Conservation (phyloP, 2,888 invertebrate species). For the Amorpha juglandis region DNA sequence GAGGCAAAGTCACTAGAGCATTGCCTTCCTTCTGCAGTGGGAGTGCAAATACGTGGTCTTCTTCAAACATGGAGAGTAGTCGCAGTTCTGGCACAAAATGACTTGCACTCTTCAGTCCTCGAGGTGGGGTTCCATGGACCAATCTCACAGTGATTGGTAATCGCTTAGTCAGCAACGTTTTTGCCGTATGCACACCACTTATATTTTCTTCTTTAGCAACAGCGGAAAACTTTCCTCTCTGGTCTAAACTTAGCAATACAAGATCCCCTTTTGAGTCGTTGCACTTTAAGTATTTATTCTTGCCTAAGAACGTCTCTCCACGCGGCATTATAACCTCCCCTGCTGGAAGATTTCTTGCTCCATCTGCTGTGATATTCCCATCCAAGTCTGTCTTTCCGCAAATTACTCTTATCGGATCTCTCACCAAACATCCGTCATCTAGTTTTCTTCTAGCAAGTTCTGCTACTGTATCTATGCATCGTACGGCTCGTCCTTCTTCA, state of each 20-base stretch:
- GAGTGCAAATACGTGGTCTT: constrained; percentile 93
- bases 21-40: constrained; percentile 92
- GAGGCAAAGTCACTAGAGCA: constrained; percentile 91
- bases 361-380: constrained; percentile 87
- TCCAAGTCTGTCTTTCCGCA: constrained; percentile 85
- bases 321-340: constrained; percentile 93
- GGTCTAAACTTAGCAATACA: constrained; percentile 92
- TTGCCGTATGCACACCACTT: constrained; percentile 96
- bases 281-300: constrained; percentile 93
- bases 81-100: constrained; percentile 94
- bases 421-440: constrained; percentile 90
- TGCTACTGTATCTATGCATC: constrained; percentile 94
- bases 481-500: constrained; percentile 95
- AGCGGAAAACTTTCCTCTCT: constrained; percentile 95
- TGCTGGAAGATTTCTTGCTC: constrained; percentile 89
- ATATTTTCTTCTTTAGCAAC: constrained; percentile 97
- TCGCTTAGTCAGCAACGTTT: constrained; percentile 93
- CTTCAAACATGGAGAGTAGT: constrained; percentile 92
- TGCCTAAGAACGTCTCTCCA: constrained; percentile 88
- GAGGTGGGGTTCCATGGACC: constrained; percentile 94
- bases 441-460: constrained; percentile 91
- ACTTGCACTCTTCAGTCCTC: constrained; percentile 91
- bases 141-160: constrained; percentile 96
- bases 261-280: constrained; percentile 93
- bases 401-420: constrained; percentile 90